Base-by-base conservation (phyloP, 2,797 vertebrate species). In the Moxostoma hubbsi region DNA sequence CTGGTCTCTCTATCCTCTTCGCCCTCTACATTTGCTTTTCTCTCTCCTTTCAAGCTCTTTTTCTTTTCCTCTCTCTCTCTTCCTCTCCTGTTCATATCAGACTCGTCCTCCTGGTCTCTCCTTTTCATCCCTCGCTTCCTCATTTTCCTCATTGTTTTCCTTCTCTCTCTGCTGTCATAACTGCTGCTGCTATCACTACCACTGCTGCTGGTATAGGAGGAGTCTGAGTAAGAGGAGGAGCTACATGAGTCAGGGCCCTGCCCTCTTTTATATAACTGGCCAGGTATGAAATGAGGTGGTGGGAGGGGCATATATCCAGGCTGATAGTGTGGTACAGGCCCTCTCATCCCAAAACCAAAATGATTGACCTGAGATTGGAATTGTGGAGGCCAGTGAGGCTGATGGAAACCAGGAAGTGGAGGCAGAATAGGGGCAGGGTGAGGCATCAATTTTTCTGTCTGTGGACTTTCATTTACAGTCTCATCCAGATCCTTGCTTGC, bases 161-260 rank as follows among this genome's bases (percentile, higher is more conserved):
- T 79, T 76, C 83, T 72, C 50, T 79, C 81, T 71, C 64, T 77
- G 50, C 79, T 83, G 68, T 83, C 12, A 10, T 87, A 74, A 1
- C 82, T 86, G 70, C 86, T 85, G 6, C 87, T 88, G 4, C 87
- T 86, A 54, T 91, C 88, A 58, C 88, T 92, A 1, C 73, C 61
- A 59, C 83, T 82, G 5, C 87, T 89, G 79, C 86, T 89, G 10
- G 81, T 81, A 0, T 88, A 88, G 4, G 81, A 82, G 13, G 80
- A 82, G 45, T 68, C 72, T 54, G 86, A 87, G 46, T 59, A 77
- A 4, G 85, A 83, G 18, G 80, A 76, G 36, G 84, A 79, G 80
- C 83, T 86, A 7, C 9, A 75, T 0, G 75, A 83, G 10, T 86
- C 83, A 6, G 68, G 82, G 69, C 77, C 81, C 72, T 81, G 68